Base-by-base conservation (phyloP, 2,888 invertebrate species). In the Caenorhabditis macrosperma region DNA sequence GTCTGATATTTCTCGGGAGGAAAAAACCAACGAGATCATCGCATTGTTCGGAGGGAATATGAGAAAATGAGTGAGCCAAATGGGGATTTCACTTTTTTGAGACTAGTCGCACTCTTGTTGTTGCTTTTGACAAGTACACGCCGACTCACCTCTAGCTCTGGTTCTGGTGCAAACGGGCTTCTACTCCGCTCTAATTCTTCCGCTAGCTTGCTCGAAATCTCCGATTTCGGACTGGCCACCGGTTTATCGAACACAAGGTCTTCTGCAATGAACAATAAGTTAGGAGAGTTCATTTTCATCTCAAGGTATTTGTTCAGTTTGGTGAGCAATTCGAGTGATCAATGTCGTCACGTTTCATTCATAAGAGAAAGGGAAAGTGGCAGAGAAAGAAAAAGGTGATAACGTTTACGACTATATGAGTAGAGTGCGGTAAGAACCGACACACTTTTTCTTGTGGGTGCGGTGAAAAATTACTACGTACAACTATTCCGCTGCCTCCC, bases 221-320 rank as follows among this genome's bases (percentile, higher is more conserved):
- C 72, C 63, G 72, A 64, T 48, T 72, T 72, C 72, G 72, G 72
- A 50, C 72, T 72, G 20, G 72, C 72, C 63, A 72, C 72, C 57
- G 72, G 72, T 12, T 44, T 44, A 57, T 72, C 72, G 64, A 72
- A 72, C 12, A 72, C 72, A 61, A 63, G 52, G 64, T 72, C 72
- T 72, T 72, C 72, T 72, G 72, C 33, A 72, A 71, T n/a, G n/a
- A n/a, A n/a, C n/a, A n/a, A n/a, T n/a, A n/a, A n/a, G n/a, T 41
- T 38, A 57, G 9, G 2, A 28, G 22, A 35, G 9, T 9, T 2
- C 1, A 20, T 57, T 35, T 17, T 6, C 17, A n/a, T 28, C 17
- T n/a, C 12, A 12, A 17, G 30, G 10, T 41, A 24, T 33, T 20
- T 35, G 17, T 41, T 57, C 44, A 33, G 9, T 28, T 61, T 9